phyloP scores from a whole-genome alignment of 1,140 invertebrate genomes.

The Drosophila nasuta region DNA sequence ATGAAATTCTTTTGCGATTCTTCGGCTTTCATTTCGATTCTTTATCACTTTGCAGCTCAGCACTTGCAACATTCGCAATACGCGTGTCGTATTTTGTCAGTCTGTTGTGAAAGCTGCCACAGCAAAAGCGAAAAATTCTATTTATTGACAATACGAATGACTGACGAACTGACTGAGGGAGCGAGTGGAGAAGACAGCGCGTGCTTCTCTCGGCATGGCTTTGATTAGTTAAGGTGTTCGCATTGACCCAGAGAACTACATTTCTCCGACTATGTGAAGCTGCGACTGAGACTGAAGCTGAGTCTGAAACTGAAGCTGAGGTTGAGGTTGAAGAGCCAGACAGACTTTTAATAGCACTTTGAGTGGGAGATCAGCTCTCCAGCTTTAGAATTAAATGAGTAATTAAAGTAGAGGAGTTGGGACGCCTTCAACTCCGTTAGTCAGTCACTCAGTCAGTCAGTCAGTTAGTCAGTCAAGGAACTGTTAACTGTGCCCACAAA shows the following conservation, averaged over 20 bases:
- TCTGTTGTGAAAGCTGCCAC: conserved; percentile 66
- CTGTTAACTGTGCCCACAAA: conserved; percentile 63
- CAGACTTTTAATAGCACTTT: conserved; percentile 46
- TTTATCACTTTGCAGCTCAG: conserved; percentile 30
- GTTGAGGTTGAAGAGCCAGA: conserved; percentile 29
- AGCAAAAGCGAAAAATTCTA: conserved; percentile 49
- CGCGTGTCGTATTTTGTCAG: conserved; percentile 51
- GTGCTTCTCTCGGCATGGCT: conserved; percentile 53
- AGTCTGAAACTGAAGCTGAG: background rate
- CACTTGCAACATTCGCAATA: conserved; percentile 42
- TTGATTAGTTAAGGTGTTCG: conserved; percentile 76
- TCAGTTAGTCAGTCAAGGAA: conserved; percentile 53
- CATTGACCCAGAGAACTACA: conserved; percentile 81
- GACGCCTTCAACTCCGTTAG: conserved; percentile 39
- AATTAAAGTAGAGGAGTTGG: conserved; percentile 66
- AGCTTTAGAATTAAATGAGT: conserved; percentile 60
- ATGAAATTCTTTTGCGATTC: conserved; percentile 42
- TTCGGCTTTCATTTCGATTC: conserved; percentile 44
- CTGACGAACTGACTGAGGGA: conserved; percentile 39
- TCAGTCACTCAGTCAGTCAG: conserved; percentile 32
- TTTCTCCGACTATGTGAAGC: conserved; percentile 35
- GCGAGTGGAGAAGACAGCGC: conserved; percentile 25
- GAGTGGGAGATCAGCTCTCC: conserved; percentile 45
- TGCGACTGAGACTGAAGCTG: background rate
- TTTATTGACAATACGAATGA: conserved; percentile 54